These are phyloP conservation scores for Dissostichus mawsoni DNA, from an alignment of 2,113 vertebrate species.

Conservation along the genomic window DNA sequence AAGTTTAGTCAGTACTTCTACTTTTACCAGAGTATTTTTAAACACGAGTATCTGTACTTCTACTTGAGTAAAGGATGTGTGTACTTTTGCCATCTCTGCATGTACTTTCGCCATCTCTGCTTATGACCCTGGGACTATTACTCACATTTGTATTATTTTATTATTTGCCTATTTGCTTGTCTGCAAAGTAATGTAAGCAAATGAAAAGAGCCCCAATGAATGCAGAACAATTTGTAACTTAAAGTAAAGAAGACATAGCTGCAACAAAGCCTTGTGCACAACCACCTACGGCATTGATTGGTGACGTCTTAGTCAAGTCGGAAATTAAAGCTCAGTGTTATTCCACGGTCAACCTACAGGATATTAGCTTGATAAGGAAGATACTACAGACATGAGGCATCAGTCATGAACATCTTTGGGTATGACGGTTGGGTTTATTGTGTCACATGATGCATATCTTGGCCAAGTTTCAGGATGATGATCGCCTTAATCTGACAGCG, in stretches of 20 bases:
- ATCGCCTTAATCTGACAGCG: neutral
- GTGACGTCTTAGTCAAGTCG: neutral
- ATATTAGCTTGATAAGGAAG: neutral
- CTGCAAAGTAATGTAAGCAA: neutral
- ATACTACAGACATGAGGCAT: no score
- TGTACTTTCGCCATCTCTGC: no score
- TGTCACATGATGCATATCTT: neutral
- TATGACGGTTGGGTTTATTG: neutral
- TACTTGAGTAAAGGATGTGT: no score
- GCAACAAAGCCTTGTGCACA: neutral
- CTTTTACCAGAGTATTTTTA: no score
- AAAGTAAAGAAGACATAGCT: neutral
- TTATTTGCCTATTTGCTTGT: neutral
- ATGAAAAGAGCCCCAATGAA: neutral
- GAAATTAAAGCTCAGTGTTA: neutral
- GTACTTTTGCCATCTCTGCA: no score
- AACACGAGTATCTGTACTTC: no score
- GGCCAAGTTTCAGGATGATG: neutral
- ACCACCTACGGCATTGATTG: neutral
- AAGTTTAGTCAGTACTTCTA: no score
- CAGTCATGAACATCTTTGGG: neutral
- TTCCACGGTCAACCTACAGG: no score
- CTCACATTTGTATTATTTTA: neutral
- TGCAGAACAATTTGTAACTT: neutral
- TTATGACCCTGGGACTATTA: neutral